A percentile compares a stretch with the other conserved stretches of the same genome.
Evolutionary conservation across 2,888 invertebrate species (phyloP).

Genomic region (Heliconius ethilla): DNA sequence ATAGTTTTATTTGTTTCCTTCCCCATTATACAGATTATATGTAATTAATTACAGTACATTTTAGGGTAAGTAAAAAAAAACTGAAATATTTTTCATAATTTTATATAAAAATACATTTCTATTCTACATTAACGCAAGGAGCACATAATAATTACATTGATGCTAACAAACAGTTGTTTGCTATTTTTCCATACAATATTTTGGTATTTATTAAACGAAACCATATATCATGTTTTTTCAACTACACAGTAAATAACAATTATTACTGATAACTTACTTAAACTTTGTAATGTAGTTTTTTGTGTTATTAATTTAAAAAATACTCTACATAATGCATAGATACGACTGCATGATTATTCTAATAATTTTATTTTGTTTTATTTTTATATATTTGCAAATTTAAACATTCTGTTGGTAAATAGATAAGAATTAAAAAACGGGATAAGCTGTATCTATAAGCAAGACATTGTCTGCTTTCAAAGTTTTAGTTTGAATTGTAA

Average conservation of each 20-base stretch:
- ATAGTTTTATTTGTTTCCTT: conserved; percentile 32
- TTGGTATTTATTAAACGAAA: background rate
- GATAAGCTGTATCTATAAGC: conserved; percentile 73
- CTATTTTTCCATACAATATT: background rate
- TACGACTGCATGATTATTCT: background rate
- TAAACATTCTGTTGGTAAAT: background rate
- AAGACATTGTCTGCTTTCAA: conserved; percentile 65
- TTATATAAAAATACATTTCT: conserved; percentile 12
- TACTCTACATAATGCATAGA: too few species aligned
- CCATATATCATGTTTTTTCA: background rate
- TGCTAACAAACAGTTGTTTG: background rate
- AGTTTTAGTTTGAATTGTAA: conserved; percentile 74
- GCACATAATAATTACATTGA: background rate
- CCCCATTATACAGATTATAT: background rate
- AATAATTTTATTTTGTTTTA: background rate
- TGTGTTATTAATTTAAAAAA: background rate
- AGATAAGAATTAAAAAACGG: conserved; percentile 48
- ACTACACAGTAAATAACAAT: background rate
- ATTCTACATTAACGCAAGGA: background rate
- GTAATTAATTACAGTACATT: background rate
- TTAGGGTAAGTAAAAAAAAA: background rate
- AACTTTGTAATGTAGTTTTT: background rate
- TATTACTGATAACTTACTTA: background rate
- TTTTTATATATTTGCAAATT: background rate
- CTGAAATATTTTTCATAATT: background rate